Conservation (phyloP, 2,113 vertebrate species). For the Daubentonia madagascariensis region DNA sequence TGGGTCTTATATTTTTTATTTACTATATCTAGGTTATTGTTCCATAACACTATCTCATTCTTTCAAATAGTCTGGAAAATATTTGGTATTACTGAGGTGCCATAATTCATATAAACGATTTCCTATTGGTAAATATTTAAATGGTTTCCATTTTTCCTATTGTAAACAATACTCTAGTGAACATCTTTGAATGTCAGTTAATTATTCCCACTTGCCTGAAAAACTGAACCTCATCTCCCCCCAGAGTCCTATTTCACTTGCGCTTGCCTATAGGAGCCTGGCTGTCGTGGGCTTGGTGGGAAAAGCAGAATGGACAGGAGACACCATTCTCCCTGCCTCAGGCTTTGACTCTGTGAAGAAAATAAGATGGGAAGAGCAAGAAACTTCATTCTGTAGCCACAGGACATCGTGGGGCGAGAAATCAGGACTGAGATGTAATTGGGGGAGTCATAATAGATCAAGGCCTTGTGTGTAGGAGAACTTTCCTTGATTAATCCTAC, state of each 20-base stretch:
- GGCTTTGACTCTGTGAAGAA: slow-evolving; percentile 13
- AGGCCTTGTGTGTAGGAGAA: neutral
- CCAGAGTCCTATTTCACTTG: neutral
- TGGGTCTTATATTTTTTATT: neutral
- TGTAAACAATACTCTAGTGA: slow-evolving; percentile 12
- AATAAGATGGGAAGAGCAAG: neutral
- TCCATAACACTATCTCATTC: neutral
- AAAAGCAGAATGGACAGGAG: neutral
- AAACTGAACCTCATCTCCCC: neutral
- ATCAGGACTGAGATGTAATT: neutral
- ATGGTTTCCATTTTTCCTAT: neutral
- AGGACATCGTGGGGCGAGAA: neutral
- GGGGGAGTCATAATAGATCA: neutral
- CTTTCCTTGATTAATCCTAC: neutral
- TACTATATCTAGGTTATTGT: neutral
- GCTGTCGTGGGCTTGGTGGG: neutral
- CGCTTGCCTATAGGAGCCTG: neutral
- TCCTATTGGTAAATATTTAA: neutral
- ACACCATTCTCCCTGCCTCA: neutral
- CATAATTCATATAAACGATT: neutral
- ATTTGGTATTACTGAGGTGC: neutral
- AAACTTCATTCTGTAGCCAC: neutral
- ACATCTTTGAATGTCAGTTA: neutral
- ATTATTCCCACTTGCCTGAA: neutral
- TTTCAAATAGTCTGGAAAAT: slow-evolving; percentile 34